Evolutionary conservation across 2,113 vertebrate genomes (phyloP), one percentile per base, ranked within the genome.

Genomic region (Dunckerocampus dactyliophorus): DNA sequence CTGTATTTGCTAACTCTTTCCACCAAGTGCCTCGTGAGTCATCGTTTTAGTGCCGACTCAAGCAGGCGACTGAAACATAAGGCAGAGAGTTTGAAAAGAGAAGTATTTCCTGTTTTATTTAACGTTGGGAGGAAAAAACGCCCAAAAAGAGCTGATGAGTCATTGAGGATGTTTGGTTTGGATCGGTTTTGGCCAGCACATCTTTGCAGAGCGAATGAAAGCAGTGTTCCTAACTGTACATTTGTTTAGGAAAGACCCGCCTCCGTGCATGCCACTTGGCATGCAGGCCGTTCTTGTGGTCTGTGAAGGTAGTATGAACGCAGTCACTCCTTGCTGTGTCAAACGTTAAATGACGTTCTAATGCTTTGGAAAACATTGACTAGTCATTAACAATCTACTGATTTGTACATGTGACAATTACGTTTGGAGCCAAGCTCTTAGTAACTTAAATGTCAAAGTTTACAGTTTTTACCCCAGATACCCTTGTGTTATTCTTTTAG

Each of bases 31-130:
- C 39, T 6, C 13, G 10, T 59, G 72, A 70, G 47, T 73, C 31
- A 63, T 47, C 14, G 20, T 17, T 1, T 34, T 39, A 68, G 22
- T 70, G 77, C 81, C 81, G 83, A 82, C 53, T 51, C 19, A 1
- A 54, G 54, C 79, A 72, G 53, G 53, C 64, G n/a, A n/a, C 1
- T 31, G 10, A 62, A 15, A 5, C 3, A 43, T 12, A 12, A 22
- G 3, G 43, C 51, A 63, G 28, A 17, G 51, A 58, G 39, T 43
- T 13, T 13, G 13, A 43, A 43, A 43, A 39, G 2, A 39, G 1
- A 39, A 43, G 12, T 6, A 43, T 19, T 49, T 12, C n/a, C 20
- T 22, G 15, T 37, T 24, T 46, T n/a, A 19, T 37, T 55, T 20
- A 19, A 37, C 1, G 11, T 39, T 14, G n/a, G 8, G 2, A 54